Conservation (phyloP, 2,113 vertebrate genomes). For the Empidonax alnorum region DNA sequence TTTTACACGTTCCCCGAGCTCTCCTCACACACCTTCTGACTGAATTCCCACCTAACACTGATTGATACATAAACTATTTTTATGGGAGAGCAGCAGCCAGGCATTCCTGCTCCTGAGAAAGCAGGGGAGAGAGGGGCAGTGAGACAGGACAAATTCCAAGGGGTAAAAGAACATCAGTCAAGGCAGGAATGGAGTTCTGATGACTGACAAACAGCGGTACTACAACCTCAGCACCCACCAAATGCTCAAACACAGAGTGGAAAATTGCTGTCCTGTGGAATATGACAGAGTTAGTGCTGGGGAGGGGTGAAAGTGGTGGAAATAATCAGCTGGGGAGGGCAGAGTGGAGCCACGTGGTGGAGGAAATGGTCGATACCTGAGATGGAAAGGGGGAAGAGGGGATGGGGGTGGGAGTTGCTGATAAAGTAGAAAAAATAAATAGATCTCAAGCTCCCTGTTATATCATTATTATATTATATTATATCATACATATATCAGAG, state of each 20-base stretch:
- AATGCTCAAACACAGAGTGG: background rate
- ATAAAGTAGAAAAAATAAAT: background rate
- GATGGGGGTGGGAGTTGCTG: background rate
- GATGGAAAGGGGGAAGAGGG: background rate
- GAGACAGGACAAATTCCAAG: background rate
- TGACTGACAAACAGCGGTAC: background rate
- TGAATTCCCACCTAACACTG: background rate
- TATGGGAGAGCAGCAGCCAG: background rate
- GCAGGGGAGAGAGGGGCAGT: background rate
- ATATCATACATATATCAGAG: no score
- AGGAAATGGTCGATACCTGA: background rate
- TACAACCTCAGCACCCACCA: background rate
- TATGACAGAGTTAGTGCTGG: background rate
- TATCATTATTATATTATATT: no score
- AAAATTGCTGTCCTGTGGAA: background rate
- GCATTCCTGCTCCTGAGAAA: background rate
- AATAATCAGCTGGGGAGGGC: background rate
- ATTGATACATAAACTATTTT: background rate
- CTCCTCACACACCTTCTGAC: background rate
- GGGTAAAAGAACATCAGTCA: background rate
- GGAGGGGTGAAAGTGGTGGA: background rate
- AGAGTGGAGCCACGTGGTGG: rapidly evolving
- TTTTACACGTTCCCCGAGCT: background rate
- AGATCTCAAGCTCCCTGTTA: background rate
- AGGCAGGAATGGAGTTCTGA: background rate